A percentile compares a stretch with the other conserved stretches of the same genome.
Evolutionary conservation across 2,113 vertebrate genomes (phyloP).

Genomic region (Gnathonemus echidnorhynchus): DNA sequence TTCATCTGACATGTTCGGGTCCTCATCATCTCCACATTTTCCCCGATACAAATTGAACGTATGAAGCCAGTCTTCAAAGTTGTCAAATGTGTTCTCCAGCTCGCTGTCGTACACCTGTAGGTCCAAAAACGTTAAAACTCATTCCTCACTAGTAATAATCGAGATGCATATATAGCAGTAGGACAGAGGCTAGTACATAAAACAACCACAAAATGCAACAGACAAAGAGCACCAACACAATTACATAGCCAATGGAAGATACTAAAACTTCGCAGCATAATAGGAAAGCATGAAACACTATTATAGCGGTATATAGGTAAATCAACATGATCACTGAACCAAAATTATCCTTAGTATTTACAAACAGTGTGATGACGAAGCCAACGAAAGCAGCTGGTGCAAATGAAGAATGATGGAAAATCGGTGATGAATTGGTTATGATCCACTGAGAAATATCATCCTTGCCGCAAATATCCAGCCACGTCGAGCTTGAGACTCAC

Average conservation of each 20-base stretch:
- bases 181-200: neutral
- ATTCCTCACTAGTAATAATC: neutral
- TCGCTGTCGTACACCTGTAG: constrained; percentile 85
- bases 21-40: constrained; percentile 84
- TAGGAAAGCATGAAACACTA: neutral
- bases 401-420: neutral
- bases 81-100: constrained; percentile 78
- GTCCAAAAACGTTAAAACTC: neutral
- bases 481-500: constrained; percentile 39
- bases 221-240: neutral
- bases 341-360: neutral
- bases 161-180: neutral
- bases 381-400: neutral
- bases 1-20: constrained; percentile 69
- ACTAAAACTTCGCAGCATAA: neutral
- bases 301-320: neutral
- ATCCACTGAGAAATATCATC: neutral
- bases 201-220: neutral
- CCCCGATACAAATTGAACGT: constrained; percentile 91
- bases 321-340: neutral
- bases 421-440: neutral
- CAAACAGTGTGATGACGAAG: neutral
- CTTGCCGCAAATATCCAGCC: neutral
- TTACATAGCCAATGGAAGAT: neutral
- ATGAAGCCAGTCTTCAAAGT: constrained; percentile 96